Percentiles rank a stretch among this genome's conserved stretches.
phyloP scores from a whole-genome alignment of 2,113 vertebrate genomes.

The Myotis davidii region DNA sequence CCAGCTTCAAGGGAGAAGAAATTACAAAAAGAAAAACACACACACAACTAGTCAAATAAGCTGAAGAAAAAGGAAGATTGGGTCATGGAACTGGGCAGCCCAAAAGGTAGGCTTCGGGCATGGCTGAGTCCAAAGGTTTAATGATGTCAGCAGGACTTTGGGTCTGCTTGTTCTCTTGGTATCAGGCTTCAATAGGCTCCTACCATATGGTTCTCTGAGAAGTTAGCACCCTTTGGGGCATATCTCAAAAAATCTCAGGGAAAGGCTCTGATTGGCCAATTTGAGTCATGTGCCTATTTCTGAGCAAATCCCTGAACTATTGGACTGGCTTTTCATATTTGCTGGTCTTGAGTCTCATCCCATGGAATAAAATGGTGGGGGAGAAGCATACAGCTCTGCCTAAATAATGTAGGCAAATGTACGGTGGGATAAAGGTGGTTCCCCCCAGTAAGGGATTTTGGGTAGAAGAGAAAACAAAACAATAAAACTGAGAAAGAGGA shows the following conservation, averaged over 20 bases:
- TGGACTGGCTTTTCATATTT: not conserved
- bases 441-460: not conserved
- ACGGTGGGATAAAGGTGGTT: not conserved
- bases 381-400: not conserved
- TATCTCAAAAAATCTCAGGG: not conserved
- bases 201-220: not conserved
- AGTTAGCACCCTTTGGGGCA: not conserved
- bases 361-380: not conserved
- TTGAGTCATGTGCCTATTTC: not conserved
- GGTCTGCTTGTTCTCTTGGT: not conserved
- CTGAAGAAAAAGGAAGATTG: not conserved
- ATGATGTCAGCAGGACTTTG: not conserved
- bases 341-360: not conserved
- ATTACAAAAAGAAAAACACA: not conserved
- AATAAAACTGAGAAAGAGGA: not conserved
- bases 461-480: not conserved
- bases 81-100: no score
- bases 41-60: not conserved
- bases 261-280: not conserved
- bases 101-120: not conserved
- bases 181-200: not conserved
- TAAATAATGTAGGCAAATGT: not conserved
- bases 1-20: not conserved
- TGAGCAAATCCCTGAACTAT: not conserved
- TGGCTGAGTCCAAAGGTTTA: not conserved